A percentile compares a stretch with the other conserved stretches of the same genome.
phyloP scores from a whole-genome alignment of 2,113 vertebrate species.

The sheep (Ovis aries) region ARS-UI_Ramb_v3.0 NC_056077.1:29594001-29594500 shows the following conservation, averaged over 20 bases:
- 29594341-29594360: neutral
- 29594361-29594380: neutral
- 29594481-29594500: neutral
- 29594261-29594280: accelerated
- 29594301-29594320: neutral
- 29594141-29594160: neutral
- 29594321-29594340: neutral
- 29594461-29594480: neutral
- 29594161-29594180: neutral
- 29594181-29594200: neutral
- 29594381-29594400: neutral
- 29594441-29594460: neutral
- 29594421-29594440: neutral
- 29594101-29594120: neutral
- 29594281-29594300: neutral
- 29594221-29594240: accelerated
- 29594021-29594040: neutral
- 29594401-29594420: neutral
- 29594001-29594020: neutral
- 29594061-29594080: neutral
- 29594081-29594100: neutral
- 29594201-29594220: accelerated
- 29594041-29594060: neutral
- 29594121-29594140: neutral
- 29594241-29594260: accelerated